These are phyloP conservation scores for Pandemis heparana DNA, from an alignment of 2,888 invertebrate species.

Conservation along the genomic window DNA sequence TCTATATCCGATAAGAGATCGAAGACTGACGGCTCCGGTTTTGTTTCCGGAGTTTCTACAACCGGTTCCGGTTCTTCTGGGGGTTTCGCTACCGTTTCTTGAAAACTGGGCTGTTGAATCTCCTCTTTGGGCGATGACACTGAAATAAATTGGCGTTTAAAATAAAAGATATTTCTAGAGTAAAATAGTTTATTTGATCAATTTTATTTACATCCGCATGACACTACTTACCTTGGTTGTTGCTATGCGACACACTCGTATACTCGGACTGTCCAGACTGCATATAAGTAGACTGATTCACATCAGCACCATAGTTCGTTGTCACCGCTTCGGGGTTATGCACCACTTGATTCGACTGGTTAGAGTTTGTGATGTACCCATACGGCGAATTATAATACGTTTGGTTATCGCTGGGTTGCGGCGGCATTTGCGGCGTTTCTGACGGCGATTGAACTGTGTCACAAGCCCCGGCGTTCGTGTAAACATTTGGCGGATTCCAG, in stretches of 20 bases:
- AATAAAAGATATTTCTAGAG: constrained; percentile 39
- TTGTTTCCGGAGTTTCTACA: constrained; percentile 52
- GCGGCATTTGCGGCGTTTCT: constrained; percentile 60
- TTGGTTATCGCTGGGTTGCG: constrained; percentile 57
- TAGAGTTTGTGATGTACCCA: constrained; percentile 73
- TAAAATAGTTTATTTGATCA: constrained; percentile 29
- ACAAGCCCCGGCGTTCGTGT: constrained; percentile 80
- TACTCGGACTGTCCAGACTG: constrained; percentile 66
- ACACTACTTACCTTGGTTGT: constrained; percentile 73
- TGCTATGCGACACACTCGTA: constrained; percentile 67
- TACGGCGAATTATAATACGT: constrained; percentile 81
- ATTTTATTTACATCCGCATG: constrained; percentile 23
- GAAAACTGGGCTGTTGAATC: constrained; percentile 55
- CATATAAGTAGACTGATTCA: constrained; percentile 75
- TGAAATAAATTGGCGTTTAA: constrained; percentile 65
- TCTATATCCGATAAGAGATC: constrained; percentile 92
- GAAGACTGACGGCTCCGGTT: constrained; percentile 79
- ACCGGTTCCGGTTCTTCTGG: constrained; percentile 47
- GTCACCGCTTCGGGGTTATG: constrained; percentile 56
- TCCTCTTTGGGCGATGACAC: constrained; percentile 71
- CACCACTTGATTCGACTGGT: constrained; percentile 62
- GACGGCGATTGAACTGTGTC: constrained; percentile 81
- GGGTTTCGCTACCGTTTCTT: constrained; percentile 27
- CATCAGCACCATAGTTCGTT: constrained; percentile 68
- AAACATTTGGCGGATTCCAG: constrained; percentile 67